Evolutionary conservation across 1,140 invertebrate genomes (phyloP), one percentile per base, ranked within the genome.

Genomic region (Chironomus tepperi): DNA sequence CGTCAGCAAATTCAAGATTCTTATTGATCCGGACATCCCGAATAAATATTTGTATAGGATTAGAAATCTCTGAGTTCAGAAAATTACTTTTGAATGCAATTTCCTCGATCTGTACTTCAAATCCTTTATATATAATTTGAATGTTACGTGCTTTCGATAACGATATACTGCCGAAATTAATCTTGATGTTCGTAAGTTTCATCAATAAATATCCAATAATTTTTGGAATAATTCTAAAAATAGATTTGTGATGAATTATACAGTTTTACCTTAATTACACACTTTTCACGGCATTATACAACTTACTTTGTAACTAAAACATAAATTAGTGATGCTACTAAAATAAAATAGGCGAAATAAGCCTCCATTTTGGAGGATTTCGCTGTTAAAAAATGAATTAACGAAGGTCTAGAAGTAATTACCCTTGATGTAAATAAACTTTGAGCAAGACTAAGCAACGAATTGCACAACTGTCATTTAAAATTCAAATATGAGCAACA

Each of bases 41-140:
- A 77, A 95, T 88, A 24, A 94, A 89, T 42, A 97, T 87, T 8
- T 92, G 93, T 18, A 97, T 80, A 8, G 96, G 83, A 84, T 96
- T 97, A 19, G 91, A 94, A 24, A 93, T 90, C 77, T 95, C 93
- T 9, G 92, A 93, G 80, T 94, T 96, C 74, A 96, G 88, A 80
- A 95, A 90, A 84, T 93, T 95, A 81, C 94, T 96, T 16, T 92
- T 88, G 74, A 96, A 86, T 78, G 92, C 90, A 74, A 96, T 88
- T 81, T 93, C 89, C 78, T 95, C 92, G 76, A 97, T 89, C 84
- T 94, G 89, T 93, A 91, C 83, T 73, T 85, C 86, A 75, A 90
- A 87, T 5, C 89, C 89, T 83, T 87, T 88, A 79, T 88, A 88
- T 16, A 85, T 84, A 77, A 90, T 84, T 75, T 88, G 84, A 9